Evolutionary conservation across 2,888 invertebrate species (phyloP).

Genomic region (Eudasyphora cyanicolor): DNA sequence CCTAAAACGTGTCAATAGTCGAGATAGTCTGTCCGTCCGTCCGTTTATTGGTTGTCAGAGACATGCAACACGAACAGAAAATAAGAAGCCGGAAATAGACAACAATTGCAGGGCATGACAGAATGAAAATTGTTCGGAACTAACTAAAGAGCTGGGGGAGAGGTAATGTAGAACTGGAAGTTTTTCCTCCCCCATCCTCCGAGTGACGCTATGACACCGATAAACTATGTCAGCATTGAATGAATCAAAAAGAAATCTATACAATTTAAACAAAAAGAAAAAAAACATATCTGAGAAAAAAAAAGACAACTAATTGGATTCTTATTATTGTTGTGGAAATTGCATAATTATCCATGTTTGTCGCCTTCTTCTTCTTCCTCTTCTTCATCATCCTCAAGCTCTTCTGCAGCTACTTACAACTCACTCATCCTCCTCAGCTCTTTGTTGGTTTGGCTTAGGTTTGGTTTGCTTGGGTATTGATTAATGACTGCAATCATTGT

Average conservation of each 20-base stretch:
- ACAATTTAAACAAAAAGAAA: neutral
- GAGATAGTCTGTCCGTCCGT: no score
- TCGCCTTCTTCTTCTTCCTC: neutral
- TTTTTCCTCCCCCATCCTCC: neutral
- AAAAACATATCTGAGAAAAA: neutral
- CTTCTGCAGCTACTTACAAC: neutral
- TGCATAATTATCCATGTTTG: slow-evolving; percentile 28
- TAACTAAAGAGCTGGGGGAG: neutral
- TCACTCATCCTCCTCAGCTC: neutral
- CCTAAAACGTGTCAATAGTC: slow-evolving; percentile 48
- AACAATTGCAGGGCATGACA: slow-evolving; percentile 29
- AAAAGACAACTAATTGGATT: slow-evolving; percentile 21
- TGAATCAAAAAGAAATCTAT: neutral
- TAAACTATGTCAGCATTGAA: no score
- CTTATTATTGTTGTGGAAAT: neutral
- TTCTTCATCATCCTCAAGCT: slow-evolving; percentile 11
- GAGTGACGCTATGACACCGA: neutral
- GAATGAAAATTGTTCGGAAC: slow-evolving; percentile 5
- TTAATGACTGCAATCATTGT: slow-evolving; percentile 48
- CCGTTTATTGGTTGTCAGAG: no score
- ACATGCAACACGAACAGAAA: neutral
- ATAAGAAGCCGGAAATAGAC: slow-evolving; percentile 21
- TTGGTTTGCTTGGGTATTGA: slow-evolving; percentile 12
- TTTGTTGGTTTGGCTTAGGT: neutral
- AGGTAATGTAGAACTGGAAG: neutral